A percentile compares a stretch with the other conserved stretches of the same genome.
phyloP scores from a whole-genome alignment of 2,797 vertebrate genomes.

The Eulemur coronatus region DNA sequence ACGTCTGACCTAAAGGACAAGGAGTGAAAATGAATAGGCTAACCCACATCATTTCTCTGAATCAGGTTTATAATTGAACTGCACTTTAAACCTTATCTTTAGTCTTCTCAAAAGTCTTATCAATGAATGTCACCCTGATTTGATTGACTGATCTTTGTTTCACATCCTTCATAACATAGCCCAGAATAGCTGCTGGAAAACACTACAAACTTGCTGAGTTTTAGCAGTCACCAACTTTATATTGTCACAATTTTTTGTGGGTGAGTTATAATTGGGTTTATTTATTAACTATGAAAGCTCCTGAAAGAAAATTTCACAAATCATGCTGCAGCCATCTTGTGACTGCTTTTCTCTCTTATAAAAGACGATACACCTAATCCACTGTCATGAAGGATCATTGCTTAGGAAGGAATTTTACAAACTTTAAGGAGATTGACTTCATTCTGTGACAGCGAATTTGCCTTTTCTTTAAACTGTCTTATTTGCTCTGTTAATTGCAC shows the following conservation, averaged over 20 bases:
- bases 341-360: not conserved
- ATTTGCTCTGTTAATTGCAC: conserved; percentile 58
- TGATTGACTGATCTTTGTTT: conserved; percentile 60
- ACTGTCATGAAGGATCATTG: conserved; percentile 18
- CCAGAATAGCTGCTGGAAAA: conserved; percentile 7
- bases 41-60: not conserved
- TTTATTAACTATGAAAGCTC: conserved; percentile 56
- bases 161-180: conserved; percentile 55
- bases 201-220: not conserved
- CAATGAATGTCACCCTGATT: conserved; percentile 7
- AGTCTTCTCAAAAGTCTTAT: not conserved
- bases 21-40: conserved; percentile 17
- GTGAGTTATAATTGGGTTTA: conserved; percentile 1
- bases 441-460: conserved; percentile 44
- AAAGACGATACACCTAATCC: conserved; percentile 2
- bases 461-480: conserved; percentile 48
- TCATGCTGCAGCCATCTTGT: conserved; percentile 25
- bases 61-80: not conserved
- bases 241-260: conserved; percentile 39
- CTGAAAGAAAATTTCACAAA: conserved; percentile 26
- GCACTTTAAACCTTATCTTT: not conserved
- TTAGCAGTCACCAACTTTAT: conserved; percentile 6
- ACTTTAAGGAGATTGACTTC: conserved; percentile 55
- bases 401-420: conserved; percentile 57
- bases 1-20: not conserved